Evolutionary conservation across 2,888 invertebrate genomes (phyloP).

Genomic region (Enoplolaimus lenunculus): DNA sequence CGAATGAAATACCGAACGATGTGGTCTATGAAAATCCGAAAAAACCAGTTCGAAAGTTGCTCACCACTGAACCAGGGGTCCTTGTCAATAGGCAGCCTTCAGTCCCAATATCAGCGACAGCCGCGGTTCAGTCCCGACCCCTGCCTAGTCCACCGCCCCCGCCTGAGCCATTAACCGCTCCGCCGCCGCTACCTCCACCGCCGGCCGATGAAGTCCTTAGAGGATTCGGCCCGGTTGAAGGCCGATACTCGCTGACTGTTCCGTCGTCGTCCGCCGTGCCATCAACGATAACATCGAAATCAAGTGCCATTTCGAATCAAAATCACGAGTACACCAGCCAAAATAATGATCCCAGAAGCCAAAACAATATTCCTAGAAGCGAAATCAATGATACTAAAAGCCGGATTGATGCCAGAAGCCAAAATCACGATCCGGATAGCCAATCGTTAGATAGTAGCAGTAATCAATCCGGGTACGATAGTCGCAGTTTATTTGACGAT

Average conservation of each 20-base stretch:
- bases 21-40: neutral
- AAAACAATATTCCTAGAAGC: too few relatives aligned
- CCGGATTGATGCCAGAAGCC: too few relatives aligned
- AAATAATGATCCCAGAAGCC: neutral
- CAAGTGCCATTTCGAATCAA: too few relatives aligned
- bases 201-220: too few relatives aligned
- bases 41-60: too few relatives aligned
- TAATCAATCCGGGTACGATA: too few relatives aligned
- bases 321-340: conserved; percentile 39
- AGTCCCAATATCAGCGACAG: neutral
- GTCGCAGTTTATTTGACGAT: conserved; percentile 28
- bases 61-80: too few relatives aligned
- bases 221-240: too few relatives aligned
- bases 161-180: neutral
- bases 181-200: too few relatives aligned
- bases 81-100: neutral
- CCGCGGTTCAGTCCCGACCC: neutral
- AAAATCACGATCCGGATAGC: too few relatives aligned
- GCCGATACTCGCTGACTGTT: conserved; percentile 29
- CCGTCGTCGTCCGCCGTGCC: conserved; percentile 30
- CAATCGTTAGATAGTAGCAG: neutral
- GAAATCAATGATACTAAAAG: too few relatives aligned
- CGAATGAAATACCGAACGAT: neutral
- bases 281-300: too few relatives aligned
- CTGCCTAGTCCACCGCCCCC: neutral